Evolutionary conservation across 2,888 invertebrate genomes (phyloP).

Genomic region (Clusia tigrina): DNA sequence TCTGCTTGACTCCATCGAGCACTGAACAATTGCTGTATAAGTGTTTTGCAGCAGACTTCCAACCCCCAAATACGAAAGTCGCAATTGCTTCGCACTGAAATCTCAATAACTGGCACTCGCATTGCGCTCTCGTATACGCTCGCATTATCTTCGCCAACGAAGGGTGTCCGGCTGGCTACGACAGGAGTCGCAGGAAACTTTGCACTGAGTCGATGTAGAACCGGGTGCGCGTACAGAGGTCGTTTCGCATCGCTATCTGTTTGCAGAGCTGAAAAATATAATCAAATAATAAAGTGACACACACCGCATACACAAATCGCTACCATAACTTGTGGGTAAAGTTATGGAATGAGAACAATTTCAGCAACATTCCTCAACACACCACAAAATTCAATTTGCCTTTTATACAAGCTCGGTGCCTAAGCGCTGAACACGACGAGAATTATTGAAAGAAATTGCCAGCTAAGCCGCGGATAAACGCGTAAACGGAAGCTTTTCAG

Average conservation of each 20-base stretch:
- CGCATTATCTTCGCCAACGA: conserved; percentile 27
- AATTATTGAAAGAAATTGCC: no score
- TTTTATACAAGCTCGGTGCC: no score
- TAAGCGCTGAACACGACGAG: no score
- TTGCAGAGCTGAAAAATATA: no score
- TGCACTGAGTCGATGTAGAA: conserved; percentile 49
- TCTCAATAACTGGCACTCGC: background rate
- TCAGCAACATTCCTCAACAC: no score
- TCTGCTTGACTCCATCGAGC: background rate
- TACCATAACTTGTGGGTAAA: no score
- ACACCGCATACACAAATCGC: no score
- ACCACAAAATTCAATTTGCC: no score
- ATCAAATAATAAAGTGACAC: no score
- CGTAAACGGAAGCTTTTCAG: no score
- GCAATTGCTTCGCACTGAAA: background rate
- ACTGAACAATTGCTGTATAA: background rate
- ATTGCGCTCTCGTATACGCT: conserved; percentile 23
- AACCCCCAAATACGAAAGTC: background rate
- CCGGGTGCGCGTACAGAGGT: conserved; percentile 47
- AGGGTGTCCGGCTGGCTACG: conserved; percentile 8
- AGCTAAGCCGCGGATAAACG: no score
- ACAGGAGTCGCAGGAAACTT: conserved; percentile 32
- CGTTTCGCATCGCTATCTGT: background rate
- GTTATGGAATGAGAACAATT: no score
- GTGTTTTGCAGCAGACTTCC: conserved; percentile 4